These are phyloP conservation scores for Eulemur rufifrons DNA, from an alignment of 2,113 vertebrate species.

Conservation along the genomic window DNA sequence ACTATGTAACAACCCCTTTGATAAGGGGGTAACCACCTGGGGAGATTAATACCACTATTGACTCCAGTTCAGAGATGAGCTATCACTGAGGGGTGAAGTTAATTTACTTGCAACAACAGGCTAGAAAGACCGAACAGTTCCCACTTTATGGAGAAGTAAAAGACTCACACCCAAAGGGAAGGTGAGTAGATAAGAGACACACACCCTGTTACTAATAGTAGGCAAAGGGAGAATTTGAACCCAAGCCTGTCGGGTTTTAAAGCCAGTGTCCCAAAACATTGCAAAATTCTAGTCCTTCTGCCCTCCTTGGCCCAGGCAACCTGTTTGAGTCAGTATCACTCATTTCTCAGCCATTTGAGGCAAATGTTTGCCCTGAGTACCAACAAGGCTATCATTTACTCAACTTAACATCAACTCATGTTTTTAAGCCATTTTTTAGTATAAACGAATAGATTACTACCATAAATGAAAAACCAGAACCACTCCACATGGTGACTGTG, in stretches of 20 bases:
- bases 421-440: neutral
- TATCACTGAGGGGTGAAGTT: neutral
- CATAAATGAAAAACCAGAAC: neutral
- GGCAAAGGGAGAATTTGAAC: neutral
- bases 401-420: neutral
- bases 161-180: neutral
- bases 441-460: neutral
- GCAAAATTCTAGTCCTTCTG: neutral
- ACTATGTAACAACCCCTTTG: too few relatives aligned
- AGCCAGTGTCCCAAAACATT: neutral
- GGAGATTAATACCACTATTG: neutral
- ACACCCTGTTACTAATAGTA: neutral
- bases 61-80: neutral
- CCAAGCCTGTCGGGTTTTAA: neutral
- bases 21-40: neutral
- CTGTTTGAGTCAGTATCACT: neutral
- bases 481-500: neutral
- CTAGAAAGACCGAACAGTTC: neutral
- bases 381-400: neutral
- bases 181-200: neutral
- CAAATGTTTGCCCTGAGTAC: neutral
- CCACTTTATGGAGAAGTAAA: neutral
- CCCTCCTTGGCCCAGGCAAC: neutral
- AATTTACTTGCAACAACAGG: neutral
- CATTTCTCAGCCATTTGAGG: neutral